phyloP scores from a whole-genome alignment of 2,888 invertebrate genomes.

The Drosophila rellima region DNA sequence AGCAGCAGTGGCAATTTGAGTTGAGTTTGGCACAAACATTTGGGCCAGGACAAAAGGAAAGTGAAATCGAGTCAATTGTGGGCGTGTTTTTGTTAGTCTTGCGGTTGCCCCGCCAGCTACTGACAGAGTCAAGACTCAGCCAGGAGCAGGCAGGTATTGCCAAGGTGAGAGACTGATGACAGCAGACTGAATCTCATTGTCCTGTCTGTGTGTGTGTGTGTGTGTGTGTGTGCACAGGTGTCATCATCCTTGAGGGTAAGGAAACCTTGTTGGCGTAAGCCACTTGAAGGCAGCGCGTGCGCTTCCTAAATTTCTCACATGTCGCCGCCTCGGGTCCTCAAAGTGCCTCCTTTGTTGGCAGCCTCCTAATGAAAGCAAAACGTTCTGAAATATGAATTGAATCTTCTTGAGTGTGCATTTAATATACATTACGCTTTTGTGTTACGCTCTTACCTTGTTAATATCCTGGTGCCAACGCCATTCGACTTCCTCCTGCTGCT shows the following conservation, averaged over 20 bases:
- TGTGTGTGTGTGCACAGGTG: conserved; percentile 70
- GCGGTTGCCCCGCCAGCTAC: conserved; percentile 54
- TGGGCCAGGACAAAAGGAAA: conserved; percentile 53
- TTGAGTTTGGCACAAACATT: conserved; percentile 37
- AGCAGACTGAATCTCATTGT: conserved; percentile 34
- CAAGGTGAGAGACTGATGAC: conserved; percentile 41
- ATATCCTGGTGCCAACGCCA: conserved; percentile 55
- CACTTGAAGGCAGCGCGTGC: conserved; percentile 71
- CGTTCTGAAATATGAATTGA: conserved; percentile 78
- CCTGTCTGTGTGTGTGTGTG: no score
- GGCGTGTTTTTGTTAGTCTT: conserved; percentile 71
- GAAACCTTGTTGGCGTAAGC: conserved; percentile 42
- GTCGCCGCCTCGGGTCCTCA: conserved; percentile 47
- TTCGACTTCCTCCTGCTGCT: conserved; percentile 38
- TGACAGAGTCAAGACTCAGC: conserved; percentile 19
- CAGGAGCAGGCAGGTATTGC: conserved; percentile 51
- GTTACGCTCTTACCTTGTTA: conserved; percentile 40
- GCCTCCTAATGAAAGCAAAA: conserved; percentile 71
- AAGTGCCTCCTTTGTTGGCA: conserved; percentile 48
- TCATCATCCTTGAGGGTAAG: conserved; percentile 55
- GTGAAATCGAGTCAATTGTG: conserved; percentile 73
- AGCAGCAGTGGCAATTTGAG: conserved; percentile 29
- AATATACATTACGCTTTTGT: conserved; percentile 76
- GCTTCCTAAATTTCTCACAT: conserved; percentile 60
- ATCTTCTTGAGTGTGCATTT: conserved; percentile 79